Conservation (phyloP, 1,140 invertebrate genomes). For the Triops cancriformis region DNA sequence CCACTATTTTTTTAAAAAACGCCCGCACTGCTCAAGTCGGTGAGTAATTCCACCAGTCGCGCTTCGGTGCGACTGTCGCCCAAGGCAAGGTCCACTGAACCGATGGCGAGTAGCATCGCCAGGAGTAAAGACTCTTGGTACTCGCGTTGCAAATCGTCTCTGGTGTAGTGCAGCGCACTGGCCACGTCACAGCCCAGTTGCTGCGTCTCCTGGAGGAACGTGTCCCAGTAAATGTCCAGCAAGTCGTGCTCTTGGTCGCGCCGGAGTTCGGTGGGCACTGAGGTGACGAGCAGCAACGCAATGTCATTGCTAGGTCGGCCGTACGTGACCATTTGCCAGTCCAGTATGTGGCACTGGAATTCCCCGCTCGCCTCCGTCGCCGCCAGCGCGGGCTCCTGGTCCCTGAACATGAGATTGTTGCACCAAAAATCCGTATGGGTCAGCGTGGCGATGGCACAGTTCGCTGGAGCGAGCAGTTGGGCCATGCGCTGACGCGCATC, state of each 20-base stretch:
- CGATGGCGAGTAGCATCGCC: slow-evolving; percentile 64
- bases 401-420: slow-evolving; percentile 62
- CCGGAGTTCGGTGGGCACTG: slow-evolving; percentile 57
- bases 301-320: slow-evolving; percentile 67
- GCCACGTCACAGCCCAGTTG: slow-evolving; percentile 51
- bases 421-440: slow-evolving; percentile 77
- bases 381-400: slow-evolving; percentile 38
- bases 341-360: slow-evolving; percentile 54
- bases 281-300: slow-evolving; percentile 65
- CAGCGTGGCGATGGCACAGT: slow-evolving; percentile 54
- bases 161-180: slow-evolving; percentile 45
- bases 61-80: slow-evolving; percentile 59
- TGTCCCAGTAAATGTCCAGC: slow-evolving; percentile 58
- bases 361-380: slow-evolving; percentile 35
- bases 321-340: slow-evolving; percentile 76
- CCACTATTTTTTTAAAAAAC: slow-evolving; percentile 40
- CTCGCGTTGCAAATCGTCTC: slow-evolving; percentile 50
- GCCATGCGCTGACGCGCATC: slow-evolving; percentile 54
- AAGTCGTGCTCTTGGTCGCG: slow-evolving; percentile 50
- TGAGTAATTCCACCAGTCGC: slow-evolving; percentile 50
- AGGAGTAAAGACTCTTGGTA: slow-evolving; percentile 60
- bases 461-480: slow-evolving; percentile 52
- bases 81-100: slow-evolving; percentile 64
- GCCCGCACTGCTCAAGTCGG: slow-evolving; percentile 51
- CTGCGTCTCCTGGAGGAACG: slow-evolving; percentile 46